Percentiles rank a stretch among this genome's conserved stretches.
phyloP scores from a whole-genome alignment of 2,113 vertebrate genomes.

The Sciurus niger region DNA sequence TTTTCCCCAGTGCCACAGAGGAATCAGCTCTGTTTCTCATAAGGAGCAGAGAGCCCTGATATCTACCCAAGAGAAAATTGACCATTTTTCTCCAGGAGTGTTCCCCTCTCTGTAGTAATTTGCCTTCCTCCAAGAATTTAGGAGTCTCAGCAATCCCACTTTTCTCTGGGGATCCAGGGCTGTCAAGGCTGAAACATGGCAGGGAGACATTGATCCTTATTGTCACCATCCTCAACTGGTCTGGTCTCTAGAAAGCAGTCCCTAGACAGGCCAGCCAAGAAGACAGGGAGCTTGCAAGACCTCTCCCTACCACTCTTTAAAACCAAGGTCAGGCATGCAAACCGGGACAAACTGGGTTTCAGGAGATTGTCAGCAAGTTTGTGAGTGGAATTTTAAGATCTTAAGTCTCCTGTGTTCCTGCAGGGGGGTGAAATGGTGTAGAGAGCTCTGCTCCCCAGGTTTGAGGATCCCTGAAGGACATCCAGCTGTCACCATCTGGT shows the following conservation, averaged over 20 bases:
- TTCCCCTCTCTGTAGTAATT: background rate
- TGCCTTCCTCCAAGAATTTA: background rate
- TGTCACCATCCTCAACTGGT: too few species aligned
- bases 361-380: background rate
- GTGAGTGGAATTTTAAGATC: background rate
- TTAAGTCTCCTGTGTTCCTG: background rate
- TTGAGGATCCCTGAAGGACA: accelerated
- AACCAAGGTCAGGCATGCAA: background rate
- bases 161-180: background rate
- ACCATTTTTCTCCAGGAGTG: background rate
- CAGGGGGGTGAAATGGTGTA: background rate
- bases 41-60: background rate
- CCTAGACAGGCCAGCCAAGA: accelerated
- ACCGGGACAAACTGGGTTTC: background rate
- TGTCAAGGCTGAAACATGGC: background rate
- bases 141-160: background rate
- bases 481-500: background rate
- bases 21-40: background rate
- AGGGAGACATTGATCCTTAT: accelerated
- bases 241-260: background rate
- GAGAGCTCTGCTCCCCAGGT: background rate
- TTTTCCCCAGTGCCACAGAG: too few species aligned
- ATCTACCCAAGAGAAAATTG: background rate
- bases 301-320: background rate
- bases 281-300: background rate